Base-by-base conservation (phyloP, 2,888 invertebrate genomes). In the Pinctada fucata region DNA sequence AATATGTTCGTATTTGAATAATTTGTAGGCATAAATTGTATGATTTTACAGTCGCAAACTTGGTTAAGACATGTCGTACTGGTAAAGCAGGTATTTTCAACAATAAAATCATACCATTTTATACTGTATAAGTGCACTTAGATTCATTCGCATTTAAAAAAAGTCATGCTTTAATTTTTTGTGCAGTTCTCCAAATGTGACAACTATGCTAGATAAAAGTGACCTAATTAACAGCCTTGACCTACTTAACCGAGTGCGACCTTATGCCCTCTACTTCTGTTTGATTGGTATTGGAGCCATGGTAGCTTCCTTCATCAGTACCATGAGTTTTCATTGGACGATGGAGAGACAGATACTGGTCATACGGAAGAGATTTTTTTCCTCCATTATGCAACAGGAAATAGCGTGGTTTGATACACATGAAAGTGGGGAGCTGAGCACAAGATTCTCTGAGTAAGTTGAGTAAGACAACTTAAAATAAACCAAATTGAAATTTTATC, bases 381-480 rank as follows among this genome's bases (percentile, higher is more conserved):
- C 78, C 3, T 81, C 87, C 1, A 83, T 89, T 16, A 74, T 89
- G 71, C 75, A 83, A 73, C 88, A 89, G 73, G 88, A 88, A 13
- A 88, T 89, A 10, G 77, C 83, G 10, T 89, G 88, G 88, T 88
- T 87, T 82, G 89, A 89, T 79, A 79, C 82, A 4, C 88, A 89
- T 71, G 83, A 86, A 58, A 81, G 79, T 64, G 88, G 87, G 3
- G 88, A 88, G 66, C 73, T 84, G 4, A 75, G 79, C n/a, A 71
- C 79, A 2, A 72, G 81, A 31, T 82, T 82, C 63, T 76, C 79
- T 47, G 79, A 82, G 84, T 84, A 77, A 81, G 84, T 75, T 16
- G 31, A 31, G 31, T 31, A 31, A 31, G 31, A 31, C 31, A 31
- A 31, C 31, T 31, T 31, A 31, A 31, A 31, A 31, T 31, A 31